Base-by-base conservation (phyloP, 1,140 invertebrate species). In the Drosophila nikananu region DNA sequence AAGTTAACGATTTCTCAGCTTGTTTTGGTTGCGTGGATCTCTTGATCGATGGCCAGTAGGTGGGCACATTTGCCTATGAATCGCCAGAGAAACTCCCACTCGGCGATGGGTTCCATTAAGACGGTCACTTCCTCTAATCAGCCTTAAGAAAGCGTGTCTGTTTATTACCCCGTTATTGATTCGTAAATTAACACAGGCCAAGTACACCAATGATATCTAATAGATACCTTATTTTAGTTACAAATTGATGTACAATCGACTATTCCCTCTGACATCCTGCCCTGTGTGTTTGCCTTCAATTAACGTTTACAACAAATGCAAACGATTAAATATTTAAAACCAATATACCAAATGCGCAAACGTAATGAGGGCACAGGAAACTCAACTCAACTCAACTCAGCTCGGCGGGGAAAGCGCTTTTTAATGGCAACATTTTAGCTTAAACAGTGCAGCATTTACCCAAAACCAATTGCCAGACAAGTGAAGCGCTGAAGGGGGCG, bases 361-460 rank as follows among this genome's bases (percentile, higher is more conserved):
- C 75, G 72, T 68, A 84, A 84, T 84, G 81, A 84, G 82, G 49
- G 19, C 51, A 55, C 54, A 52, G 52, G 58, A 57, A 61, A 59
- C 51, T 44, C 9, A 25, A 39, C 52, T 48, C 37, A 46, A 46
- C 19, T 42, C 37, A 17, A 49, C 15, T 44, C 21, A 6, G n/a
- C 21, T 39, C 32, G 23, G 32, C 37, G 58, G 63, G 37, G 64
- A 75, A 75, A 66, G 66, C 54, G 52, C 83, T 73, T 86, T 86
- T 84, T 86, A 86, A 86, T 87, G 83, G 60, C 77, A 73, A 67
- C 83, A 87, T 86, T 86, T 86, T 86, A 86, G 83, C 83, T 86
- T 87, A 86, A 86, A 86, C 79, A 86, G 68, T 75, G 61, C 62
- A 75, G 73, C 79, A 79, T 81, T 75, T 86, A 77, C 77, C 65